A percentile compares a stretch with the other conserved stretches of the same genome.
These are phyloP conservation scores for Paralvinella palmiformis DNA, from an alignment of 1,140 invertebrate genomes.

Conservation along the genomic window DNA sequence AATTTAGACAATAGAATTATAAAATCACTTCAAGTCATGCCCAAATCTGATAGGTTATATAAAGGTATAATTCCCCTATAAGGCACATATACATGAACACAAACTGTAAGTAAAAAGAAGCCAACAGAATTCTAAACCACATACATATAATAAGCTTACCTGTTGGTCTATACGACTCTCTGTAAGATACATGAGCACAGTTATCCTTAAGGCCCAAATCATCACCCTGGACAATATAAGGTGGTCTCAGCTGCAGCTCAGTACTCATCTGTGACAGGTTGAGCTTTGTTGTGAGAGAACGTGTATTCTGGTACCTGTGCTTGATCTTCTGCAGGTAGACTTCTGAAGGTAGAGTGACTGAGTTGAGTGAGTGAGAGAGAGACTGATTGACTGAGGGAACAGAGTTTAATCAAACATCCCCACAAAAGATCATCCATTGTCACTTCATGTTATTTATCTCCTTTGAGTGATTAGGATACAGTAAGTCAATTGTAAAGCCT, in stretches of 20 bases:
- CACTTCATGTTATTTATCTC: not conserved
- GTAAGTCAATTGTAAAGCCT: not conserved
- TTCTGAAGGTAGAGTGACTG: slow-evolving; percentile 37
- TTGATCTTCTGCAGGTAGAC: slow-evolving; percentile 45
- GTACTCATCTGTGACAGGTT: slow-evolving; percentile 47
- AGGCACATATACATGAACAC: too few species aligned
- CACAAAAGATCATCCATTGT: not conserved
- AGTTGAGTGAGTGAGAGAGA: too few species aligned
- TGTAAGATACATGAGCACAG: not conserved
- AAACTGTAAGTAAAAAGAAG: too few species aligned
- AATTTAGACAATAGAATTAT: too few species aligned
- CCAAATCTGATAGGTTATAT: too few species aligned
- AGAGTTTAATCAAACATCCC: not conserved
- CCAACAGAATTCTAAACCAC: not conserved
- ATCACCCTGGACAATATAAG: slow-evolving; percentile 36
- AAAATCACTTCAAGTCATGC: too few species aligned
- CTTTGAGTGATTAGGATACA: not conserved
- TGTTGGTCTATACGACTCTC: not conserved
- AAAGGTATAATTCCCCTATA: too few species aligned
- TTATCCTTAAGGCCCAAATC: slow-evolving; percentile 32
- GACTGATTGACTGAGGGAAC: too few species aligned
- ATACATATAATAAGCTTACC: not conserved
- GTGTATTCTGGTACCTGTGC: slow-evolving; percentile 48
- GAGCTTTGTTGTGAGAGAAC: slow-evolving; percentile 42
- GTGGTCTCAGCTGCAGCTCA: slow-evolving; percentile 46